These are phyloP conservation scores for Tympanuchus pallidicinctus DNA, from an alignment of 2,113 vertebrate genomes.

Conservation along the genomic window DNA sequence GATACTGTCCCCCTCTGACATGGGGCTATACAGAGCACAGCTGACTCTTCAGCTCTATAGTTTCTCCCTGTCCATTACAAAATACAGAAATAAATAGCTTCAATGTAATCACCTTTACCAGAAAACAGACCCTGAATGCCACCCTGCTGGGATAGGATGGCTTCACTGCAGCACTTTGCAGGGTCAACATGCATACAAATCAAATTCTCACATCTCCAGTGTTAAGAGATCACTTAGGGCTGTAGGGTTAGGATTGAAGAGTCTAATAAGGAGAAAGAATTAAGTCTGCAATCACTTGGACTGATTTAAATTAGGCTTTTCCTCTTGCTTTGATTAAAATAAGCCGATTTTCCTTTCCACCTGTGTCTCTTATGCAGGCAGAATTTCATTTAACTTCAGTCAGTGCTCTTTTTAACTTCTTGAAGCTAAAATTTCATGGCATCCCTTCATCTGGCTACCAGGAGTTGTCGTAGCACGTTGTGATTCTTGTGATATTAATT, in stretches of 20 bases:
- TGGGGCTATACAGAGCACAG: not conserved
- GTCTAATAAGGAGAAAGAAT: slow-evolving; percentile 60
- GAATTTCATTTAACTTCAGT: slow-evolving; percentile 62
- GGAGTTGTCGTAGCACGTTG: not conserved
- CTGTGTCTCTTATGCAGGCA: slow-evolving; percentile 48
- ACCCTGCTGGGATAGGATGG: not conserved
- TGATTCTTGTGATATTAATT: slow-evolving; percentile 12
- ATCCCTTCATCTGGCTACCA: slow-evolving; percentile 18
- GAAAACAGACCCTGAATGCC: not conserved
- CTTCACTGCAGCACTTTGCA: rapidly evolving
- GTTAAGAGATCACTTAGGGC: not conserved
- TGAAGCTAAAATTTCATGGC: not conserved
- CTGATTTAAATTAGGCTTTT: slow-evolving; percentile 57
- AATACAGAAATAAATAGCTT: not conserved
- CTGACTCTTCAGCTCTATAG: not conserved
- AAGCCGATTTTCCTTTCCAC: slow-evolving; percentile 57
- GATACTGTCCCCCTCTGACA: not conserved
- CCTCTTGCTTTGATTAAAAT: slow-evolving; percentile 61
- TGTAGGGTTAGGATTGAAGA: slow-evolving; percentile 34
- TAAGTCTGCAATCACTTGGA: slow-evolving; percentile 57
- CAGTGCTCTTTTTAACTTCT: slow-evolving; percentile 16
- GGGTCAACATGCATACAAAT: not conserved
- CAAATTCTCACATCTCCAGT: not conserved
- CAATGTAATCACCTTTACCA: not conserved
- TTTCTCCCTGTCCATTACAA: not conserved